Evolutionary conservation across 2,888 invertebrate species (phyloP).

Genomic region (Odontomyia ornata): DNA sequence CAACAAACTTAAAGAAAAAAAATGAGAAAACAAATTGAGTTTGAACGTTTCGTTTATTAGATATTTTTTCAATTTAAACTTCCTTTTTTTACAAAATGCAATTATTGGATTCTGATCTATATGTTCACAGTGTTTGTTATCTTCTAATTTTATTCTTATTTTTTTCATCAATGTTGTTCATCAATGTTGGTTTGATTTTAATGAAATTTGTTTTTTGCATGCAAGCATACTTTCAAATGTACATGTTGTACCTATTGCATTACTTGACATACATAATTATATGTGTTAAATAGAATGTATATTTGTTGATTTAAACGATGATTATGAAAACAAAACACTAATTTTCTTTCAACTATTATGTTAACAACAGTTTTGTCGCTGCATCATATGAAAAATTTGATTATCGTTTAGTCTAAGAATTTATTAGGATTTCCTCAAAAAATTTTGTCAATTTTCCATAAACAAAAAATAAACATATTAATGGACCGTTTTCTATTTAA

Average conservation of each 20-base stretch:
- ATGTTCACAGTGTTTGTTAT: not conserved
- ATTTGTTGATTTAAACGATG: slow-evolving; percentile 2
- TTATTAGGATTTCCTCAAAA: slow-evolving; percentile 28
- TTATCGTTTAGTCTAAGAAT: slow-evolving; percentile 60
- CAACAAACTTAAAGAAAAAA: not conserved
- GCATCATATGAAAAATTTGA: slow-evolving; percentile 64
- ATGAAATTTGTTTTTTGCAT: slow-evolving; percentile 42
- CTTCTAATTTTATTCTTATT: slow-evolving; percentile 18
- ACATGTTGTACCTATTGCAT: too few relatives aligned
- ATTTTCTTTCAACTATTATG: slow-evolving; percentile 40
- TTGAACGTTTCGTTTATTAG: slow-evolving; percentile 18
- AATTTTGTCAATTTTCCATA: too few relatives aligned
- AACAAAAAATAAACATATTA: slow-evolving; percentile 44
- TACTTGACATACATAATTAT: not conserved
- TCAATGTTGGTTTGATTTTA: slow-evolving; percentile 28
- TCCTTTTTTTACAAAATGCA: too few relatives aligned
- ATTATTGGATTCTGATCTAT: too few relatives aligned
- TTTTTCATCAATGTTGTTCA: slow-evolving; percentile 13
- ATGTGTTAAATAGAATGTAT: slow-evolving; percentile 21
- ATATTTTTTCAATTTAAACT: not conserved
- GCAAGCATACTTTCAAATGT: slow-evolving; percentile 46
- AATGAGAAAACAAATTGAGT: slow-evolving; percentile 23
- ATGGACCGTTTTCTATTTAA: slow-evolving; percentile 36
- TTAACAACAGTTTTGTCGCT: slow-evolving; percentile 61
- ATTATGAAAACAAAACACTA: slow-evolving; percentile 40